Conservation (phyloP, 2,888 invertebrate species). For the Choreutis nemorana region DNA sequence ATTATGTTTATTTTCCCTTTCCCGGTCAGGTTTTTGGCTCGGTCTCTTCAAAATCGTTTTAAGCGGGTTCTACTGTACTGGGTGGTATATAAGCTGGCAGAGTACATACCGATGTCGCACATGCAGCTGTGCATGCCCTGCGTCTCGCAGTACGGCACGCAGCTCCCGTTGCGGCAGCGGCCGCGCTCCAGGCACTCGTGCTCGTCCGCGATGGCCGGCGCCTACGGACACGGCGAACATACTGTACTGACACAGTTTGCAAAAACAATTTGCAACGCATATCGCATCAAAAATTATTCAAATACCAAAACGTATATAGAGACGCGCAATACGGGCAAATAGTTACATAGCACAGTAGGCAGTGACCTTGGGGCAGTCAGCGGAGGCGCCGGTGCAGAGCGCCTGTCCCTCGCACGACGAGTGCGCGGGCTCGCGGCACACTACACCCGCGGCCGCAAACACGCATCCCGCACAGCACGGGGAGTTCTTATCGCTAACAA, state of each 20-base stretch:
- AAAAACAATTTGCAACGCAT: neutral
- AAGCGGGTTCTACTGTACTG: no score
- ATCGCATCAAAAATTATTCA: neutral
- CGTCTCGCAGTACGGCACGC: slow-evolving; percentile 94
- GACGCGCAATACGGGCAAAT: neutral
- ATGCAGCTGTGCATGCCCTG: slow-evolving; percentile 94
- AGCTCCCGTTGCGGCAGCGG: slow-evolving; percentile 88
- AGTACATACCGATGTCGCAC: slow-evolving; percentile 87
- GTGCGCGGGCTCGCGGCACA: slow-evolving; percentile 90
- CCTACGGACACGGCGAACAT: slow-evolving; percentile 65
- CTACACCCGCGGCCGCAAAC: slow-evolving; percentile 81
- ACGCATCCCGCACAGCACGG: slow-evolving; percentile 94
- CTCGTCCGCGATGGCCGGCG: slow-evolving; percentile 86
- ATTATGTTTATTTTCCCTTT: no score
- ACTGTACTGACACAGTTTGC: neutral
- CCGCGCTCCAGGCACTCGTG: slow-evolving; percentile 92
- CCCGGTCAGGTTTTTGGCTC: no score
- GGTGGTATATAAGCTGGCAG: neutral
- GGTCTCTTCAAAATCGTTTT: no score
- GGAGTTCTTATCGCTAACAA: slow-evolving; percentile 97
- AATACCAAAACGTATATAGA: neutral
- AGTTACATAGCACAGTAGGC: neutral
- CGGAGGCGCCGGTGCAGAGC: slow-evolving; percentile 78
- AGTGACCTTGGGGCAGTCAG: slow-evolving; percentile 54
- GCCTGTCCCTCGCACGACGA: slow-evolving; percentile 94